Evolutionary conservation across 2,888 invertebrate genomes (phyloP).

Genomic region (Cynaeus angustus): DNA sequence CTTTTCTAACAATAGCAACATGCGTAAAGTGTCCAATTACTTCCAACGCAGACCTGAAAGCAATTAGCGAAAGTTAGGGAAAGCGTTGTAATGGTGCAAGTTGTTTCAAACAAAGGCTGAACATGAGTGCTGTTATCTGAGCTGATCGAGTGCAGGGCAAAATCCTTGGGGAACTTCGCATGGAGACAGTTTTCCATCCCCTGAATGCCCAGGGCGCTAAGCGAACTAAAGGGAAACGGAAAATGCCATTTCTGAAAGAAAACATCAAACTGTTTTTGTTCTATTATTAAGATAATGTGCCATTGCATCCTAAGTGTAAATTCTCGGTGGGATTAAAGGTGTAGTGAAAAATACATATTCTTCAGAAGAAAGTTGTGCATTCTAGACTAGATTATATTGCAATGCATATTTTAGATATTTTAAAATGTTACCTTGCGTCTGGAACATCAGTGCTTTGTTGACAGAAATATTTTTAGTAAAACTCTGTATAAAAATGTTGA

Average conservation of each 20-base stretch:
- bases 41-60: conserved; percentile 58
- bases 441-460: too few species aligned
- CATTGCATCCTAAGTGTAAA: conserved; percentile 51
- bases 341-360: too few species aligned
- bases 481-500: too few species aligned
- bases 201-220: conserved; percentile 54
- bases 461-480: too few species aligned
- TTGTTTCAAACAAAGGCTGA: conserved; percentile 65
- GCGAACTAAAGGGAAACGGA: conserved; percentile 52
- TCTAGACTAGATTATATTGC: too few species aligned
- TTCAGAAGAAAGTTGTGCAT: too few species aligned
- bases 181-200: conserved; percentile 58
- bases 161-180: conserved; percentile 55
- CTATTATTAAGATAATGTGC: conserved; percentile 23
- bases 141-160: conserved; percentile 64
- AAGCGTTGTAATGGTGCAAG: conserved; percentile 61
- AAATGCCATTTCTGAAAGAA: conserved; percentile 55
- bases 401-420: too few species aligned
- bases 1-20: conserved; percentile 1
- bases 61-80: conserved; percentile 65
- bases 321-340: too few species aligned
- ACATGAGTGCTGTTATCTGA: conserved; percentile 67
- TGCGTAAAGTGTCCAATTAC: conserved; percentile 51
- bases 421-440: too few species aligned
- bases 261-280: conserved; percentile 56